A percentile compares a stretch with the other conserved stretches of the same genome.
These are phyloP conservation scores for Phlogophora meticulosa DNA, from an alignment of 2,888 invertebrate species.

Conservation along the genomic window DNA sequence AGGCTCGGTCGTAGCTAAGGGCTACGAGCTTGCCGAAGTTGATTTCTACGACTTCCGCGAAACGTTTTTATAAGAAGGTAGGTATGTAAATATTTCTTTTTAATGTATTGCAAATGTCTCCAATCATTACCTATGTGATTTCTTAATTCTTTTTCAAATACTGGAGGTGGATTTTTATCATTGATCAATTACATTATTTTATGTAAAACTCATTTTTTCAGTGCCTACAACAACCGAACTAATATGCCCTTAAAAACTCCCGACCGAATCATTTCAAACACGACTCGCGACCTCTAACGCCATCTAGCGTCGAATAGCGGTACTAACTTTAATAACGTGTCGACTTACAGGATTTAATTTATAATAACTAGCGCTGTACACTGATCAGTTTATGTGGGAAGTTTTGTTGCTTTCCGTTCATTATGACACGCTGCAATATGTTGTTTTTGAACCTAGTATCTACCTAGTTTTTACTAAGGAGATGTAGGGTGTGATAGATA, in stretches of 20 bases:
- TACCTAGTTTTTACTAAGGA: too few relatives aligned
- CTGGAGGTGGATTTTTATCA: too few relatives aligned
- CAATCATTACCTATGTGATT: rapidly evolving
- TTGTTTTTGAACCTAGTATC: background rate
- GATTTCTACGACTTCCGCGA: background rate
- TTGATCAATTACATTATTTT: background rate
- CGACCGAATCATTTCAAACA: background rate
- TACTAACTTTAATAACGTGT: slow-evolving; percentile 65
- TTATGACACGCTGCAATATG: slow-evolving; percentile 17
- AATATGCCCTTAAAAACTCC: background rate
- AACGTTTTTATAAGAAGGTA: too few relatives aligned
- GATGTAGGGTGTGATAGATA: too few relatives aligned
- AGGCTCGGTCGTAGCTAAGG: slow-evolving; percentile 12
- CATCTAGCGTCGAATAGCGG: slow-evolving; percentile 85
- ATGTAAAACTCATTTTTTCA: background rate
- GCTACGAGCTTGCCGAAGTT: background rate
- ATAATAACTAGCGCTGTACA: slow-evolving; percentile 55
- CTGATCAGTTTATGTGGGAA: slow-evolving; percentile 58
- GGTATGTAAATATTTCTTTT: background rate
- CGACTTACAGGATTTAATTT: slow-evolving; percentile 65
- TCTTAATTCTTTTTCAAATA: too few relatives aligned
- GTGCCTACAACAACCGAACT: too few relatives aligned
- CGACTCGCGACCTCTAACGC: slow-evolving; percentile 68
- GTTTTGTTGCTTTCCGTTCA: slow-evolving; percentile 45
- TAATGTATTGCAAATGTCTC: too few relatives aligned